phyloP scores from a whole-genome alignment of 1,140 invertebrate genomes.

The Bicyclus anynana region DNA sequence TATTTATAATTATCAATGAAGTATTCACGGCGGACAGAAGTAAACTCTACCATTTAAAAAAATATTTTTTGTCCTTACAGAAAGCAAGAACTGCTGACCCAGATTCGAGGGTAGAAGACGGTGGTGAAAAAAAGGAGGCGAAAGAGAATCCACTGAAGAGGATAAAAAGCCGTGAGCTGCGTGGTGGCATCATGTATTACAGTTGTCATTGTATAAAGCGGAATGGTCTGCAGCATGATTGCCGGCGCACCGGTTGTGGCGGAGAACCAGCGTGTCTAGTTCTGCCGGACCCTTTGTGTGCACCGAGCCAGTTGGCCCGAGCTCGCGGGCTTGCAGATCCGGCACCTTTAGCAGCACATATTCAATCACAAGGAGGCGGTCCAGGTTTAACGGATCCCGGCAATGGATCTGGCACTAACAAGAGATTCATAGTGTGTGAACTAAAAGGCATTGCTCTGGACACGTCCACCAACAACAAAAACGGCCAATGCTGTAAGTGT shows the following conservation, averaged over 20 bases:
- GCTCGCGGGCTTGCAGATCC: conserved; percentile 61
- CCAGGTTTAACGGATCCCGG: conserved; percentile 21
- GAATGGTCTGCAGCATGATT: conserved; percentile 87
- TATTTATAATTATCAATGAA: conserved; percentile 19
- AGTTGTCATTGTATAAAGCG: conserved; percentile 85
- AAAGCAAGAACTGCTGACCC: conserved; percentile 40
- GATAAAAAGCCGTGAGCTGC: conserved; percentile 82
- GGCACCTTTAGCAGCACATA: conserved; percentile 46
- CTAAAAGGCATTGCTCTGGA: conserved; percentile 54
- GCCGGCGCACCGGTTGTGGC: conserved; percentile 82
- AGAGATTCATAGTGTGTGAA: conserved; percentile 65
- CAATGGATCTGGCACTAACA: conserved; percentile 35
- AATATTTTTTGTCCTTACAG: conserved; percentile 34
- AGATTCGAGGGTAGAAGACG: conserved; percentile 42
- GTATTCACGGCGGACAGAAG: conserved; percentile 45
- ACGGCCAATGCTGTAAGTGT: conserved; percentile 61
- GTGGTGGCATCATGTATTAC: conserved; percentile 81
- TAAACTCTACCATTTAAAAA: not conserved
- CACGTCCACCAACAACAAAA: conserved; percentile 28
- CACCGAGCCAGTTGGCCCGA: conserved; percentile 75
- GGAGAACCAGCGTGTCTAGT: conserved; percentile 82
- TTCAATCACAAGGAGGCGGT: conserved; percentile 34
- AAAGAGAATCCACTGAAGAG: conserved; percentile 66
- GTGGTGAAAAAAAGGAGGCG: conserved; percentile 58
- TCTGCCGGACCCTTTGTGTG: conserved; percentile 82